phyloP scores from a whole-genome alignment of 2,113 vertebrate species.

The Catharus fuscescens region DNA sequence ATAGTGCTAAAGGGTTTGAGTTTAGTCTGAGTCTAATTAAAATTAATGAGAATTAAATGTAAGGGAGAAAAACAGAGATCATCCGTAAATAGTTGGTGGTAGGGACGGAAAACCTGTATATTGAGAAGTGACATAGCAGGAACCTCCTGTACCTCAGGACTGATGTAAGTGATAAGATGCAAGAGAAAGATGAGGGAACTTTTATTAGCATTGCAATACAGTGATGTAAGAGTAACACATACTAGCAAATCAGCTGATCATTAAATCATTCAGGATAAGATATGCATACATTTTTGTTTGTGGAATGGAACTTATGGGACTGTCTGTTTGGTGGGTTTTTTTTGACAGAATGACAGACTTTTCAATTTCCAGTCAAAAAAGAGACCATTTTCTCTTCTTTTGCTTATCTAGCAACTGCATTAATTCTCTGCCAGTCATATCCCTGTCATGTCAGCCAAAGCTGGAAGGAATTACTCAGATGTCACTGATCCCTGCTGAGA shows the following conservation, averaged over 20 bases:
- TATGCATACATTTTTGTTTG: not conserved
- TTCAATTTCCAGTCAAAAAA: not conserved
- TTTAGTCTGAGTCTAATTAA: conserved; percentile 19
- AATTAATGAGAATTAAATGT: conserved; percentile 3
- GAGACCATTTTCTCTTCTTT: not conserved
- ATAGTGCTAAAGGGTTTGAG: not conserved
- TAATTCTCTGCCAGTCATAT: not conserved
- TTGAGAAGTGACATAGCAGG: not conserved
- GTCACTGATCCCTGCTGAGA: not conserved
- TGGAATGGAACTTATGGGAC: not conserved
- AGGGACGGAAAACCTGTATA: not conserved
- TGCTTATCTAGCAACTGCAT: not conserved
- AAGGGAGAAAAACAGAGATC: not conserved
- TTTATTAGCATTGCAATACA: not conserved
- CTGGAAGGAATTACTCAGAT: not conserved
- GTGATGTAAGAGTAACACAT: not conserved
- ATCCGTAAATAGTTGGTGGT: not conserved
- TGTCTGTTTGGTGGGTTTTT: not conserved
- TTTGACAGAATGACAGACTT: not conserved
- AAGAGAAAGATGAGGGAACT: not conserved
- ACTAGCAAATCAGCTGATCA: not conserved
- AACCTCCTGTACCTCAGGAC: not conserved
- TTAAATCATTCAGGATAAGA: not conserved
- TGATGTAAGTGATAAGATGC: not conserved
- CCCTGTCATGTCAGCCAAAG: not conserved